Evolutionary conservation across 2,888 invertebrate species (phyloP), one percentile per base, ranked within the genome.

Genomic region (Cheilosia scutellata): DNA sequence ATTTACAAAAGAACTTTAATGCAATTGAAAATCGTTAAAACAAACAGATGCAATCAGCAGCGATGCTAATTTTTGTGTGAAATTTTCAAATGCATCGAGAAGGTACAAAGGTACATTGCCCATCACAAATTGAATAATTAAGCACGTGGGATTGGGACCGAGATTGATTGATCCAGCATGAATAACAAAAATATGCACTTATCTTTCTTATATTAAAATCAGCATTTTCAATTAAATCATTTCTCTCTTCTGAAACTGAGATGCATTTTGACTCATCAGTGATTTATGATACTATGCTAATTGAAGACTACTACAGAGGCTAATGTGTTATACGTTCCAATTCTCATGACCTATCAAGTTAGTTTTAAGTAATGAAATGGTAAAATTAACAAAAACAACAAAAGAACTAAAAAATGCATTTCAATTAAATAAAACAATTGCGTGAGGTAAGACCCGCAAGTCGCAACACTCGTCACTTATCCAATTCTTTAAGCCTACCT

Each of bases 31-130:
- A 63, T 55, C 40, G 11, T 27, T 37, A 13, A 42, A 65, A 60
- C 37, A 58, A 49, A 55, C 20, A 44, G 47, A 49, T 47, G 20
- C 68, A 65, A 33, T 57, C 51, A 62, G 4, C 51, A 63, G 6
- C 11, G 53, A 9, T 66, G 29, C 49, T 58, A 58, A 75, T 75
- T 58, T 58, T 20, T 66, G 16, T 58, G 53, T n/a, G n/a, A 44
- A 27, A 31, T 20, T 31, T 16, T 5, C n/a, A 51, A 53, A 27
- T 53, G 29, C 44, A 62, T 7, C 25, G 31, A 11, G 4, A 29
- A 53, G 37, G 68, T 68, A 6, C 53, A 74, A 63, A 55, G 72
- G 53, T 74, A 29, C 27, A 0, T 7, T 20, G 13, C 7, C 16
- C 29, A 33, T 1, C 31, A 4, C 1, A 42, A 51, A 51, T 13